These are phyloP conservation scores for Hipposideros larvatus DNA, from an alignment of 2,797 vertebrate genomes.

Conservation along the genomic window DNA sequence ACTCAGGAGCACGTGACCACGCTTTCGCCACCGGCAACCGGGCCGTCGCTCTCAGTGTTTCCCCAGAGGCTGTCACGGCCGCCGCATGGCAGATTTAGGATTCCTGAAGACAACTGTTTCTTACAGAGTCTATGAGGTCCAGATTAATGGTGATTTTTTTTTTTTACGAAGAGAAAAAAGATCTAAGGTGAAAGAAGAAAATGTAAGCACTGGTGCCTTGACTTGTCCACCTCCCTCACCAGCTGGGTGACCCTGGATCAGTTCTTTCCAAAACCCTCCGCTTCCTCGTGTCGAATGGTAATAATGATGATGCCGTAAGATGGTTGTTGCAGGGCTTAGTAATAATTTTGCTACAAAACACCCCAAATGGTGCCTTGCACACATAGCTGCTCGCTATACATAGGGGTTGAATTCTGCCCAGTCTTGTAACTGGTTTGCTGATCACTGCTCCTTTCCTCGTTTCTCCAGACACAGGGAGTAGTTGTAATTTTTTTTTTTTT, in stretches of 20 bases:
- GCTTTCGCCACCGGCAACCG: constrained; percentile 52
- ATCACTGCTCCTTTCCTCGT: constrained; percentile 87
- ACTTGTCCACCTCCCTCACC: neutral
- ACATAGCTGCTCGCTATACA: neutral
- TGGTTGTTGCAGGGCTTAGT: neutral
- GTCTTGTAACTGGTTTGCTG: constrained; percentile 92
- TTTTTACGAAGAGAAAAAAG: neutral
- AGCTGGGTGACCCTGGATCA: neutral
- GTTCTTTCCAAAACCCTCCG: neutral
- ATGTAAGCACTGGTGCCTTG: neutral
- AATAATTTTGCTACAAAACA: neutral
- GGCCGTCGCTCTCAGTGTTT: constrained; percentile 61
- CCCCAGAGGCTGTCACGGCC: constrained; percentile 47
- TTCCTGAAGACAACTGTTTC: constrained; percentile 85
- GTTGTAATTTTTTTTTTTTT: constrained; percentile 86
- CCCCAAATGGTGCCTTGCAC: neutral
- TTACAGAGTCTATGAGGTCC: constrained; percentile 77
- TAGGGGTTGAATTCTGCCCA: neutral
- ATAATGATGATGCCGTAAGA: neutral
- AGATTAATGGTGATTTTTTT: constrained; percentile 21
- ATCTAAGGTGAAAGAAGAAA: neutral
- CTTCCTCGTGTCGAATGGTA: neutral
- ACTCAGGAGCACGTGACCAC: constrained; percentile 46
- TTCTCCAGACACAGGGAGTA: constrained; percentile 89
- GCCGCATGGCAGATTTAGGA: constrained; percentile 8